phyloP scores from a whole-genome alignment of 2,797 vertebrate genomes.

The Pantherophis vulpinus region DNA sequence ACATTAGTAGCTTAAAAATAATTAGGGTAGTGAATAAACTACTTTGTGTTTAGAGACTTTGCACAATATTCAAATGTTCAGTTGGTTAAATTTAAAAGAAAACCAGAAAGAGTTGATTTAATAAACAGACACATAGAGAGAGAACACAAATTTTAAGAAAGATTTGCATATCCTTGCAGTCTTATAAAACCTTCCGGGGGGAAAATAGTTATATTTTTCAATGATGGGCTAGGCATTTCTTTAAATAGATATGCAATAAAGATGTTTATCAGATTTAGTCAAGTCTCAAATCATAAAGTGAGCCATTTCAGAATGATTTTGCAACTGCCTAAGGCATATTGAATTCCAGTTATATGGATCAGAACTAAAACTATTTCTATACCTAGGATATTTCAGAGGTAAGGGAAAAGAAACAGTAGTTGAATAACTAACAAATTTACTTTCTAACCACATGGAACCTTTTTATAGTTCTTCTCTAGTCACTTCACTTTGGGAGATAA shows the following conservation, averaged over 20 bases:
- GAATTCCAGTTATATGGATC: background rate
- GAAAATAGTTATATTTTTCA: background rate
- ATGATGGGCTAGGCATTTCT: background rate
- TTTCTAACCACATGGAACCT: background rate
- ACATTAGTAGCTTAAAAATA: conserved; percentile 13
- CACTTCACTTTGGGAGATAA: background rate
- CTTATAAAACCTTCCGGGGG: background rate
- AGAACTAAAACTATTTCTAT: background rate
- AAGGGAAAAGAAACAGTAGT: background rate
- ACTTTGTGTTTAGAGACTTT: background rate
- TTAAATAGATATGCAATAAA: background rate
- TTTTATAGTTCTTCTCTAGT: background rate
- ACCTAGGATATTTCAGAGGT: background rate
- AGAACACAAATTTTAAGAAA: background rate
- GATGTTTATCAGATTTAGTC: background rate
- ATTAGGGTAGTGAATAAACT: conserved; percentile 20
- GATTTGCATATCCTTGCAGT: conserved; percentile 3
- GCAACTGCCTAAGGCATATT: background rate
- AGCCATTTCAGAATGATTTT: background rate
- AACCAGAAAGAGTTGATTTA: background rate
- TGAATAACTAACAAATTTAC: background rate
- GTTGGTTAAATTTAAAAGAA: conserved; percentile 6
- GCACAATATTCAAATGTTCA: background rate
- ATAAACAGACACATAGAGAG: background rate
- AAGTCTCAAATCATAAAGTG: background rate